Base-by-base conservation (phyloP, 2,113 vertebrate species). In the Anser brachyrhynchus region DNA sequence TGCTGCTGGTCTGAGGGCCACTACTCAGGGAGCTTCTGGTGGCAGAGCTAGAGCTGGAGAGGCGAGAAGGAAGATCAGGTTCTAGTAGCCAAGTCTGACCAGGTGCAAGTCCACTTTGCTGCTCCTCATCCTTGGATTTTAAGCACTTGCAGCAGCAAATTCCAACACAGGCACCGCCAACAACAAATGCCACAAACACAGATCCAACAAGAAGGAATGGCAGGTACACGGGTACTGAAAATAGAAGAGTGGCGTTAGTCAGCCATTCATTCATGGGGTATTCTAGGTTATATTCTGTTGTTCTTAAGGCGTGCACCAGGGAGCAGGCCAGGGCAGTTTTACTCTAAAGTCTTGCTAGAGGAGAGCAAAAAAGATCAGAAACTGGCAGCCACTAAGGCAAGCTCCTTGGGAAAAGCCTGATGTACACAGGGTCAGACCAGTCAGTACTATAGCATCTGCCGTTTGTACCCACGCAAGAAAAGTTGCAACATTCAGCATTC, bases 121-220 rank as follows among this genome's bases (percentile, higher is more conserved):
- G 95, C 37, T 49, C 93, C 13, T 93, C 86, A 1, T 82, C 61
- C 69, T 96, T 95, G 29, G 97, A 94, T 83, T 94, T 97, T 28
- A 97, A 62, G 70, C 97, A 96, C 33, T 92, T 96, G 91, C 97
- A 98, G 84, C 97, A 98, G 89, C 97, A 98, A 35, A 97, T 80
- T 22, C 97, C 98, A 43, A 97, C 73, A 4, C 97, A 81, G 13
- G 96, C 76, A 14, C 98, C 96, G 1, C 97, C 62, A 31, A 92
- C 73, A 8, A 98, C 55, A 31, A 98, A 97, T 1, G 93, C 95
- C 82, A 97, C 90, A 35, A 98, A 98, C 1, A 96, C 29, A 1
- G 97, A 95, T 10, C 95, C 92, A 20, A 97, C 96, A 2, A 97
- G 98, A 51, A 98, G 96, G 92, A 98, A 98, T 0, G 97, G 98